Percentiles rank a stretch among this genome's conserved stretches.
Evolutionary conservation across 1,140 invertebrate genomes (phyloP).

Genomic region (Drosophila malerkotliana): DNA sequence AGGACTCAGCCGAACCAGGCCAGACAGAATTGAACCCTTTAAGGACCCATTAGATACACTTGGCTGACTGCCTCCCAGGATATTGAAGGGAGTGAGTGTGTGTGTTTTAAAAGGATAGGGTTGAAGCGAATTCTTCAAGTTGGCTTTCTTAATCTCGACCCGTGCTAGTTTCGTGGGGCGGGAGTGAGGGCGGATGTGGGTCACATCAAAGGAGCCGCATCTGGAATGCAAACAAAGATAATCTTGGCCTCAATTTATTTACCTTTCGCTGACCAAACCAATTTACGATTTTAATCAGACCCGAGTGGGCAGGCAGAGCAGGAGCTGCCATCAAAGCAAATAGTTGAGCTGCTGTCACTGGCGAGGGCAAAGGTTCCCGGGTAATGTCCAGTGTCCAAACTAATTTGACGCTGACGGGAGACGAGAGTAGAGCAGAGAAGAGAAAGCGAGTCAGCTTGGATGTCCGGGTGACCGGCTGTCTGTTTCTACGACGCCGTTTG

Average conservation of each 20-base stretch:
- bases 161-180: conserved; percentile 5
- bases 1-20: not conserved
- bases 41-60: conserved; percentile 61
- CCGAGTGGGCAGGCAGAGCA: not conserved
- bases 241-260: conserved; percentile 47
- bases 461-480: conserved; percentile 26
- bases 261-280: conserved; percentile 57
- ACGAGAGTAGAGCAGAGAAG: conserved; percentile 7
- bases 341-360: conserved; percentile 43
- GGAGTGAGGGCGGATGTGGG: conserved; percentile 4
- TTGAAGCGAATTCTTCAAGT: conserved; percentile 27
- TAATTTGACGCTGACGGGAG: conserved; percentile 72
- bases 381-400: conserved; percentile 61
- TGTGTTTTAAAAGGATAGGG: not conserved
- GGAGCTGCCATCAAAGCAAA: conserved; percentile 62
- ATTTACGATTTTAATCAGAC: conserved; percentile 71
- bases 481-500: conserved; percentile 11
- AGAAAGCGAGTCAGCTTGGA: conserved; percentile 6
- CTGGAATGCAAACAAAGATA: conserved; percentile 49
- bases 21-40: conserved; percentile 50
- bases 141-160: conserved; percentile 50
- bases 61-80: conserved; percentile 36
- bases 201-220: conserved; percentile 57
- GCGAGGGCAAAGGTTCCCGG: conserved; percentile 33
- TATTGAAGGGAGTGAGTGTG: conserved; percentile 6